These are phyloP conservation scores for Drosophila grimshawi DNA, from an alignment of 1,140 invertebrate species.

Conservation along the genomic window DNA sequence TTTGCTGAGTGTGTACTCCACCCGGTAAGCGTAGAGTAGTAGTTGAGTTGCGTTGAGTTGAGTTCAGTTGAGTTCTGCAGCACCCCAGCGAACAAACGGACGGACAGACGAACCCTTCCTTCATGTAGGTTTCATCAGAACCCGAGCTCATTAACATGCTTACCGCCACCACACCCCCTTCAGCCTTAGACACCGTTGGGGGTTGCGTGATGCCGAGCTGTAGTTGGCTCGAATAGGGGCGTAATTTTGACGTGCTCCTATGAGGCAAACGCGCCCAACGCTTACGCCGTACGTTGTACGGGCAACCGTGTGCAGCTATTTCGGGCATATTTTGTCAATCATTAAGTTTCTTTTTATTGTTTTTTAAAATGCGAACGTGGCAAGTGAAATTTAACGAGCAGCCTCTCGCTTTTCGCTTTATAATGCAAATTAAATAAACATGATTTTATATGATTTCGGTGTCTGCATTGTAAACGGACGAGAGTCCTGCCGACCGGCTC, in stretches of 20 bases:
- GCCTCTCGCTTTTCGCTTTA: constrained; percentile 41
- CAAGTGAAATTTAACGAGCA: constrained; percentile 69
- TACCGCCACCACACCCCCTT: constrained; percentile 33
- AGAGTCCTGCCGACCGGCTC: no score
- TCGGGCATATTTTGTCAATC: constrained; percentile 72
- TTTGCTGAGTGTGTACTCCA: not conserved
- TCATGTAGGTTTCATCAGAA: no score
- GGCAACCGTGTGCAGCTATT: constrained; percentile 38
- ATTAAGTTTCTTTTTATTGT: constrained; percentile 77
- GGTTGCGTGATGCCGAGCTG: constrained; percentile 60
- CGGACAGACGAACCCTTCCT: constrained; percentile 1
- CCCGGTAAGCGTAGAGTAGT: not conserved
- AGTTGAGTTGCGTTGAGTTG: not conserved
- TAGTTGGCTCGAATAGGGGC: not conserved
- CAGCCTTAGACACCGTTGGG: constrained; percentile 33
- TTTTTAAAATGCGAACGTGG: constrained; percentile 70
- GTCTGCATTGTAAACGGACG: not conserved
- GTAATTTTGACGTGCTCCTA: constrained; percentile 42
- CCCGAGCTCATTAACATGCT: constrained; percentile 68
- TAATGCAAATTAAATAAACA: constrained; percentile 82
- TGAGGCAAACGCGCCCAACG: constrained; percentile 27
- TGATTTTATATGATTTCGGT: constrained; percentile 77
- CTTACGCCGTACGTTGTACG: not conserved
- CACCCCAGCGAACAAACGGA: not conserved
- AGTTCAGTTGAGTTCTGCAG: not conserved